Conservation (phyloP, 2,797 vertebrate genomes). For the Schizopygopsis malacanthus region DNA sequence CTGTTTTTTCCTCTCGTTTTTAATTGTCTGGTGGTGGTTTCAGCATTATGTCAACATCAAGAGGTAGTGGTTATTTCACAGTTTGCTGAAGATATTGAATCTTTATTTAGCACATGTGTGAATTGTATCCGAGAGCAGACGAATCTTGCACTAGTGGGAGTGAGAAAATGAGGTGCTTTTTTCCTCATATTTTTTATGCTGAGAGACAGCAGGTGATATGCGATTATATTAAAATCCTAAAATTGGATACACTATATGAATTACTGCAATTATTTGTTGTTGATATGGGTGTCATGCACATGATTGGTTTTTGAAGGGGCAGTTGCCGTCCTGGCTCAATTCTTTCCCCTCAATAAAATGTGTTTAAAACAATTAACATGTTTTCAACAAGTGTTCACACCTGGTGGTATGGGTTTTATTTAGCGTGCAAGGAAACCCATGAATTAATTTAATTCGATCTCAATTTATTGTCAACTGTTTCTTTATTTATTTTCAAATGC, state of each 20-base stretch:
- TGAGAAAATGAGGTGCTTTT: conserved; percentile 52
- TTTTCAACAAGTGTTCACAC: not conserved
- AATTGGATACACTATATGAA: not conserved
- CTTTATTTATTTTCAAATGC: not conserved
- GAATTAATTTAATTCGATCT: not conserved
- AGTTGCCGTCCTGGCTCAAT: not conserved
- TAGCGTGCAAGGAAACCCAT: not conserved
- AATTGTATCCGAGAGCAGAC: conserved; percentile 57
- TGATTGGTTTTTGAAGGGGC: not conserved
- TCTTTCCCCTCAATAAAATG: not conserved
- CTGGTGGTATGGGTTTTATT: not conserved
- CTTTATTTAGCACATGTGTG: conserved; percentile 47
- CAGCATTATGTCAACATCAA: not conserved
- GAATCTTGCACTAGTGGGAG: conserved; percentile 22
- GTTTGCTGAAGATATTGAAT: not conserved
- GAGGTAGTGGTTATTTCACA: not conserved
- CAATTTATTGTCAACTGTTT: not conserved
- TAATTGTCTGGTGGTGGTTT: not conserved
- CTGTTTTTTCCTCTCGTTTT: not conserved
- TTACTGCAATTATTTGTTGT: not conserved
- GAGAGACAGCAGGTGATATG: conserved; percentile 4
- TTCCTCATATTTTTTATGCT: conserved; percentile 33
- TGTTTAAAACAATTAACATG: not conserved
- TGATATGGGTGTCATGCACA: not conserved
- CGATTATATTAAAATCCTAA: not conserved